These are phyloP conservation scores for Desmophyllum pertusum DNA, from an alignment of 92 coral and sea anemone genomes.

Conservation along the genomic window DNA sequence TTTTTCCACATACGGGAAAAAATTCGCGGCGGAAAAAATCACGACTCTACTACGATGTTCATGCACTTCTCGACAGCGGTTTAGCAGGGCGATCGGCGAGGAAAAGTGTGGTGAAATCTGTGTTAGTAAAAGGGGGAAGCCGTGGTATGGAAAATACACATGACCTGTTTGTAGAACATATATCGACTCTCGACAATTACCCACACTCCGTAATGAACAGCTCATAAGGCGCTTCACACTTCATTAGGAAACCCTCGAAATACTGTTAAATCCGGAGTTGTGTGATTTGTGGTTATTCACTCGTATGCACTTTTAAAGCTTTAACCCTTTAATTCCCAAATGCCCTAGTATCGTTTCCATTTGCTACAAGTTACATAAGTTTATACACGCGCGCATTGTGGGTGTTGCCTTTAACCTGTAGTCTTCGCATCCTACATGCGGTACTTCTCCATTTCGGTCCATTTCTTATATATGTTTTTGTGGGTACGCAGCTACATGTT, in stretches of 20 bases:
- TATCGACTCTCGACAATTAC: too few relatives aligned
- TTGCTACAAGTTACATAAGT: neutral
- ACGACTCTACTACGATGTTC: neutral
- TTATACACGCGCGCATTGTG: neutral
- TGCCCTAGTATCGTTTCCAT: neutral
- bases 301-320: neutral
- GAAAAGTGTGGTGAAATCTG: neutral
- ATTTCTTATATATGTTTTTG: too few relatives aligned
- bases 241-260: slow-evolving; percentile 21
- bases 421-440: neutral
- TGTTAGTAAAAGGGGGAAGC: slow-evolving; percentile 3
- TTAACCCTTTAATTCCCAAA: neutral
- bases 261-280: slow-evolving; percentile 36
- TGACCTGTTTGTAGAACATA: neutral
- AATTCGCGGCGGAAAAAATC: neutral
- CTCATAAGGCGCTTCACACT: slow-evolving; percentile 1
- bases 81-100: slow-evolving; percentile 1
- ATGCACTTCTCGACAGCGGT: neutral
- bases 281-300: neutral
- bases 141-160: neutral
- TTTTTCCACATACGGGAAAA: neutral
- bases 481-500: neutral
- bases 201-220: neutral
- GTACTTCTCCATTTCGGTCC: neutral
- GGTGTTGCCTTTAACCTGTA: too few relatives aligned